phyloP scores from a whole-genome alignment of 2,888 invertebrate genomes.

The Apotomis betuletana region DNA sequence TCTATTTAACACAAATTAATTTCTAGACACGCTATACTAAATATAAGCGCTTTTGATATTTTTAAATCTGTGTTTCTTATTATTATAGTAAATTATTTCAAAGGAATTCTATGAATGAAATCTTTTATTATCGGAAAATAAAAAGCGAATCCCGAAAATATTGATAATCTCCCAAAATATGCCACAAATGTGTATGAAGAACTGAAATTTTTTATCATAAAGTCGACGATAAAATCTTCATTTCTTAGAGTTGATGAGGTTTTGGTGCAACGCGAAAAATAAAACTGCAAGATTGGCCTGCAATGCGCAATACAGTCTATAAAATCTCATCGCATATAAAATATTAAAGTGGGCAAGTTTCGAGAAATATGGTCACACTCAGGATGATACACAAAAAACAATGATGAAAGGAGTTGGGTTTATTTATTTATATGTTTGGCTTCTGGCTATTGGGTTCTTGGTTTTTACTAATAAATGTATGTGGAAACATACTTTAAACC shows the following conservation, averaged over 20 bases:
- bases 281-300: conserved; percentile 1
- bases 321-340: conserved; percentile 14
- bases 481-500: neutral
- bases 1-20: no score
- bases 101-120: no score
- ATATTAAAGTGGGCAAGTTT: conserved; percentile 7
- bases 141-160: neutral
- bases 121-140: neutral
- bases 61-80: no score
- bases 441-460: conserved; percentile 16
- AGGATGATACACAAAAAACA: neutral
- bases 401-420: conserved; percentile 5
- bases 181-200: neutral
- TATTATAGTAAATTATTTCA: no score
- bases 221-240: conserved; percentile 18
- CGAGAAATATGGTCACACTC: neutral
- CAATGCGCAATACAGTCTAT: conserved; percentile 29
- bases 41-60: no score
- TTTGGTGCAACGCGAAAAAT: conserved; percentile 15
- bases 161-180: neutral
- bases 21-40: no score
- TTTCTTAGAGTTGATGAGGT: conserved; percentile 2
- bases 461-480: conserved; percentile 3
- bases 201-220: conserved; percentile 5
- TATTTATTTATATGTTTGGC: conserved; percentile 20